Evolutionary conservation across 2,113 vertebrate species (phyloP).

Genomic region (Barbus barbus): DNA sequence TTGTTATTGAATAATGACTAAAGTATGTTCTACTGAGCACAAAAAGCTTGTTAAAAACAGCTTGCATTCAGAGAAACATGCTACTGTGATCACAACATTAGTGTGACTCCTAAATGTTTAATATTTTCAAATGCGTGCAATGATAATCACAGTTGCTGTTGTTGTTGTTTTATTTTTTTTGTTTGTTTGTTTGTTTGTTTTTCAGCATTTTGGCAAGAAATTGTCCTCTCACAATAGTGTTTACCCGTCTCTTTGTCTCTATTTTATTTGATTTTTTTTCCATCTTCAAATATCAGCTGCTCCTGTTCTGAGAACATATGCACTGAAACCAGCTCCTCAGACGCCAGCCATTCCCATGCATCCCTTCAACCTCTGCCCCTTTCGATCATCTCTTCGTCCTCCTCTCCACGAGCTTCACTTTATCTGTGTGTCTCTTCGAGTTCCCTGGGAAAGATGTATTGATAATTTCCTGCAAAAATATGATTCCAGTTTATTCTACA

Average conservation of each 20-base stretch:
- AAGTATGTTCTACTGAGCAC: too few species aligned
- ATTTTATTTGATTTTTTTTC: background rate
- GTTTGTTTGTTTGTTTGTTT: too few species aligned
- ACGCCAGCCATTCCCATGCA: constrained; percentile 30
- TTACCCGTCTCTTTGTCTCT: background rate
- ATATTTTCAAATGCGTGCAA: background rate
- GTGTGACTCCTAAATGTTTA: background rate
- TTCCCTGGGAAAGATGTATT: constrained; percentile 95
- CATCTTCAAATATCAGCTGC: too few species aligned
- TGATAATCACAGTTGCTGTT: background rate
- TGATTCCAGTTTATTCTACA: constrained; percentile 95
- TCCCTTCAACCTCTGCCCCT: constrained; percentile 43
- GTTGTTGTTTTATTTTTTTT: too few species aligned
- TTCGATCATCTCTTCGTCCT: constrained; percentile 56
- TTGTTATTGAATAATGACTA: too few species aligned
- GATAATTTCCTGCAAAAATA: constrained; percentile 99
- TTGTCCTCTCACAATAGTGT: background rate
- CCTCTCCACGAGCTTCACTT: constrained; percentile 81
- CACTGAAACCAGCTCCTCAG: background rate
- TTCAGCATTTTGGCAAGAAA: background rate
- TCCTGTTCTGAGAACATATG: background rate
- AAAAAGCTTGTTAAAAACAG: too few species aligned
- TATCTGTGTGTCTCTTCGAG: constrained; percentile 92
- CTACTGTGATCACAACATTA: background rate
- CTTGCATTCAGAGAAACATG: background rate